Evolutionary conservation across 2,888 invertebrate species (phyloP).

Genomic region (Morpho helenor): DNA sequence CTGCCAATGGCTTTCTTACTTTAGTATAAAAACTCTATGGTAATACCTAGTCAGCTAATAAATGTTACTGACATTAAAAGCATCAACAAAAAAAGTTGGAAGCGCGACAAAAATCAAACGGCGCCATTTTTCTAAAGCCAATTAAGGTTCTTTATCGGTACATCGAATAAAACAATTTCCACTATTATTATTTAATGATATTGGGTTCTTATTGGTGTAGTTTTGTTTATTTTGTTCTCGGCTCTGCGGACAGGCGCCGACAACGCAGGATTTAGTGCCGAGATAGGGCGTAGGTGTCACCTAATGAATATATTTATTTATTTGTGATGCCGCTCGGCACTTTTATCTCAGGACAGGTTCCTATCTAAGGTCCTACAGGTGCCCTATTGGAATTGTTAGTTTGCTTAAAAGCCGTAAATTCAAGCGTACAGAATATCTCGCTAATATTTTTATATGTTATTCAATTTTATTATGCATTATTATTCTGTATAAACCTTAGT

Average conservation of each 20-base stretch:
- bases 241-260: constrained; percentile 61
- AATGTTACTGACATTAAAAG: too few species aligned
- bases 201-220: constrained; percentile 39
- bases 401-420: constrained; percentile 26
- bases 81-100: too few species aligned
- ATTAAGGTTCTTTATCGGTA: constrained; percentile 27
- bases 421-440: constrained; percentile 5
- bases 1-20: too few species aligned
- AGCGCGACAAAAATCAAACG: not conserved
- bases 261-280: constrained; percentile 70
- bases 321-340: constrained; percentile 58
- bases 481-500: too few species aligned
- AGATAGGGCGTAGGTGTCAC: constrained; percentile 75
- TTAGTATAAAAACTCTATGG: too few species aligned
- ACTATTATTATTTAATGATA: constrained; percentile 32
- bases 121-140: constrained; percentile 25
- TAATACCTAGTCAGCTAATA: too few species aligned
- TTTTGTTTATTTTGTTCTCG: constrained; percentile 46
- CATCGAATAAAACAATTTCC: constrained; percentile 30
- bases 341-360: constrained; percentile 60
- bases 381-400: constrained; percentile 30
- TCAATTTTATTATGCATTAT: too few species aligned
- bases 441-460: constrained; percentile 3
- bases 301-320: constrained; percentile 79
- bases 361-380: constrained; percentile 36